Base-by-base conservation (phyloP, 2,113 vertebrate genomes). In the Siniperca chuatsi region DNA sequence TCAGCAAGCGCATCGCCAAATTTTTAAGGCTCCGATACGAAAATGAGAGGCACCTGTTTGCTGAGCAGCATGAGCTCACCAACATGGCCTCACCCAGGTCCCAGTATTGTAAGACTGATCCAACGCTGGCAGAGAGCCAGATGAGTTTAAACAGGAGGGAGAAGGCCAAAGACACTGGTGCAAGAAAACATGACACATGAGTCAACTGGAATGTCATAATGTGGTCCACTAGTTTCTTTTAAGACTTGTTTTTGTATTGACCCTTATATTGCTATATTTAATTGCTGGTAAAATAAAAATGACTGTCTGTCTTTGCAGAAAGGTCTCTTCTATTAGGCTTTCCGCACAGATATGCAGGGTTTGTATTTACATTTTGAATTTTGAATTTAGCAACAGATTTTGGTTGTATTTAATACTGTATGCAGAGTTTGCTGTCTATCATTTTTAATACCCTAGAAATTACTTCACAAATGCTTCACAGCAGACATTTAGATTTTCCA, bases 1-100 rank as follows among this genome's bases (percentile, higher is more conserved):
- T 98, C 0, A 86, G 94, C 61, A 99, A 97, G 87, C 91, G 96
- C 37, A 94, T 97, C 67, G 21, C 35, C 0, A 96, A 97, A 78
- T 0, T 29, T 0, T 0, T 92, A 0, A 50, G 10, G 46, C 8
- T 48, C 10, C 86, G 52, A 11, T 40, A 83, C 0, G 81, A 87
- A 40, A 94, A 93, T 2, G 40, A 92, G 33, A 89, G 85, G 83
- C 1, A 48, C 10, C 3, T 82, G 2, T 92, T 90, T 0, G 89
- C 89, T 0, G 92, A 94, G 20, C 68, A 85, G 1, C 91, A 93
- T 0, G 90, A 94, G 74, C 83, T 94, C 50, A 87, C 46, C 10
- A 68, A 71, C 73, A 8, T 92, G 0, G 42, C 85, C 8, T 88
- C 70, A 0, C 55, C 90, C 10, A 82, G 80, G 52, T 91, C 92